Base-by-base conservation (phyloP, 1,140 invertebrate species). In the Musca vetustissima region DNA sequence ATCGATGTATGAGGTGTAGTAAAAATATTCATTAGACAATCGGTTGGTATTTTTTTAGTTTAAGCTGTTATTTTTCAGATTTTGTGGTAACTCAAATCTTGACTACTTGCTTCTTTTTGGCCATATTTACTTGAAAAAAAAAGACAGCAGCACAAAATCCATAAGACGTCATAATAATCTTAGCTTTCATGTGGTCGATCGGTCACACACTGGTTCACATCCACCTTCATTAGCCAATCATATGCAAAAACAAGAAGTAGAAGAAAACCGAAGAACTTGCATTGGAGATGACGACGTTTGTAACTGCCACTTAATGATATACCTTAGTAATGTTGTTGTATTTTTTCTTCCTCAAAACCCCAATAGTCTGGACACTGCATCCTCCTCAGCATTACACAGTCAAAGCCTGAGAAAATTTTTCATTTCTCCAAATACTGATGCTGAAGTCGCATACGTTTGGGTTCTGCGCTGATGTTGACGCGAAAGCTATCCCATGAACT, bases 391-490 rank as follows among this genome's bases (percentile, higher is more conserved):
- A 7, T 43, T 2, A 7, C n/a, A n/a, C 7, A 43, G 6, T 43
- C 36, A 36, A 61, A 61, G 57, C 57, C 57, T 61, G 57, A 61
- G 57, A 61, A 61, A 36, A 61, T 61, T 61, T 61, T 61, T 43
- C 28, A 9, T 52, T 61, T 61, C 36, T 61, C 28, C 36, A 19
- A 21, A 2, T 61, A 1, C 9, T 43, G 28, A 19, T 52, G 7
- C 6, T 28, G 55, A 25, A 61, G 4, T 17, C 11, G 36, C 28
- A 43, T 28, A 43, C 15, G n/a, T 43, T 28, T 61, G 57, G 24
- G 32, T 21, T 43, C 28, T 21, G 28, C 3, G 57, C 8, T n/a
- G 55, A 59, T 59, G 25, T 14, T 15, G 4, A 43, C 4, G 36
- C 11, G 6, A 43, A 13, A 4, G 36, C 36, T 43, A 43, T 43